Conservation (phyloP, 1,140 invertebrate species). For the Macrobrachium nipponense region DNA sequence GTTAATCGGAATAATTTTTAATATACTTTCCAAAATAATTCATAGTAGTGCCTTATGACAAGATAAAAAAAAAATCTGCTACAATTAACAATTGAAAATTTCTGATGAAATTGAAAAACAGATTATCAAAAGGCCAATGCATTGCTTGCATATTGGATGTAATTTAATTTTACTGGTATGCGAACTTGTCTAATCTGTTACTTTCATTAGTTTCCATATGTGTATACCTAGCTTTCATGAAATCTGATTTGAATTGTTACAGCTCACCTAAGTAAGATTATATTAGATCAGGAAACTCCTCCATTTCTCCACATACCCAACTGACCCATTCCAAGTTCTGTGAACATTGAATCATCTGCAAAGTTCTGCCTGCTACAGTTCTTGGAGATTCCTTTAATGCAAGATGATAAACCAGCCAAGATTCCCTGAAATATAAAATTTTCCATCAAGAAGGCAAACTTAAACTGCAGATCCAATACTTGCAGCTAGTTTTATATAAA, state of each 20-base stretch:
- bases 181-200: no score
- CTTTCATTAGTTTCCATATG: no score
- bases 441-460: neutral
- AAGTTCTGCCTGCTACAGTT: conserved; percentile 22
- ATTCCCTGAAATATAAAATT: conserved; percentile 23
- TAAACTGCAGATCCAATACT: neutral
- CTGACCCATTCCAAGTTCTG: conserved; percentile 45
- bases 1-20: no score
- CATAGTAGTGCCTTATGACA: no score
- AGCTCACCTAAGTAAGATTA: neutral
- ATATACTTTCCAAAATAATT: no score
- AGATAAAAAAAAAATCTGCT: no score
- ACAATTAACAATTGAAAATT: no score
- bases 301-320: conserved; percentile 44
- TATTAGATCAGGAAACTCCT: conserved; percentile 17
- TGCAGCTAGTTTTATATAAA: neutral
- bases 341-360: conserved; percentile 15
- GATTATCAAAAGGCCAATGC: no score
- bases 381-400: conserved; percentile 36
- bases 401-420: conserved; percentile 31
- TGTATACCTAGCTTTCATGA: no score
- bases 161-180: no score
- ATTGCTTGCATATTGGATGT: no score
- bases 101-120: no score
- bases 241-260: neutral